A percentile compares a stretch with the other conserved stretches of the same genome.
These are phyloP conservation scores for Drosophila nannoptera DNA, from an alignment of 1,140 invertebrate species.

Conservation along the genomic window DNA sequence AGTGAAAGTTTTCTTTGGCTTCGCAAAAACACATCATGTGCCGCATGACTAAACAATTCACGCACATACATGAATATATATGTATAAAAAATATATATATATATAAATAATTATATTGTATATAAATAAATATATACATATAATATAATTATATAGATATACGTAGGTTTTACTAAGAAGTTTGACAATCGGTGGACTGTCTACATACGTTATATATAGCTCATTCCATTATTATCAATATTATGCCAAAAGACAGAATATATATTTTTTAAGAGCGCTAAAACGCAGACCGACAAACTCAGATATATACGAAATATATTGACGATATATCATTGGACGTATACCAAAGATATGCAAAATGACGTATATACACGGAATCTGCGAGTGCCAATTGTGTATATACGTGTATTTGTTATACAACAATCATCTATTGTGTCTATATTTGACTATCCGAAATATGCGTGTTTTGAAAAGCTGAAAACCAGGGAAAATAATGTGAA, in stretches of 20 bases:
- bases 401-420: slow-evolving; percentile 14
- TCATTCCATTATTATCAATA: slow-evolving; percentile 33
- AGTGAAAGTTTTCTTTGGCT: slow-evolving; percentile 48
- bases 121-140: too few relatives aligned
- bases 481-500: slow-evolving; percentile 39
- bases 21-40: slow-evolving; percentile 23
- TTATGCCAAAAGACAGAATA: slow-evolving; percentile 29
- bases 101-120: too few relatives aligned
- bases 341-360: slow-evolving; percentile 5
- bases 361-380: neutral
- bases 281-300: slow-evolving; percentile 27
- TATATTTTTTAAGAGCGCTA: slow-evolving; percentile 20
- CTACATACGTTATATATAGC: neutral
- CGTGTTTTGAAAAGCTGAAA: slow-evolving; percentile 13
- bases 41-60: slow-evolving; percentile 27
- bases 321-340: slow-evolving; percentile 27
- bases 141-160: neutral
- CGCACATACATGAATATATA: too few relatives aligned
- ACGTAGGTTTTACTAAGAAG: neutral
- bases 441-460: slow-evolving; percentile 50
- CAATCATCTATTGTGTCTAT: slow-evolving; percentile 46
- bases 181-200: neutral
- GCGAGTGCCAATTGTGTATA: neutral
- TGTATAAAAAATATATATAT: slow-evolving; percentile 2
- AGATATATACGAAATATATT: slow-evolving; percentile 52